Evolutionary conservation across 2,113 vertebrate species (phyloP).

Genomic region (Silurus glanis): DNA sequence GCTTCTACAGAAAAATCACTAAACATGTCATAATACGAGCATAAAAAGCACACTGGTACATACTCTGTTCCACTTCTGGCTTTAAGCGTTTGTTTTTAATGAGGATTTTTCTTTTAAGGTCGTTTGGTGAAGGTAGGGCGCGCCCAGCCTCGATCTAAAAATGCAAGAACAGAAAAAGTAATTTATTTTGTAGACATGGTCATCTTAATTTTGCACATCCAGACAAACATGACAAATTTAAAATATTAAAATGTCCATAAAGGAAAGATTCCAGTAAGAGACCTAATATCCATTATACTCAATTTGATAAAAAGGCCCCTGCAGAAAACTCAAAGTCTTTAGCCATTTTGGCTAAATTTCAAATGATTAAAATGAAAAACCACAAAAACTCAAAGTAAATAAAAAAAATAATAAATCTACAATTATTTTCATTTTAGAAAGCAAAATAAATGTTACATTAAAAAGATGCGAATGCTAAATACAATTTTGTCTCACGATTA

Average conservation of each 20-base stretch:
- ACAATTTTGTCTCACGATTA: not conserved
- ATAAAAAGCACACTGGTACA: conserved; percentile 49
- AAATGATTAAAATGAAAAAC: not conserved
- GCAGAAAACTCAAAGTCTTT: not conserved
- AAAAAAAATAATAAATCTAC: not conserved
- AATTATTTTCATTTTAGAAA: not conserved
- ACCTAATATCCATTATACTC: not conserved
- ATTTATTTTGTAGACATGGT: not conserved
- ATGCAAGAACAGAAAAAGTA: conserved; percentile 20
- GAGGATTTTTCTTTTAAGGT: conserved; percentile 96
- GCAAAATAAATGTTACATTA: not conserved
- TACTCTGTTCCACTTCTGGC: conserved; percentile 97
- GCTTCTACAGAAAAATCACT: not conserved
- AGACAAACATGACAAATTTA: not conserved
- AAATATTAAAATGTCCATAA: not conserved
- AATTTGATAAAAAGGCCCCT: not conserved
- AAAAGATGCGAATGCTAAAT: not conserved
- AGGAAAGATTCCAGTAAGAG: not conserved
- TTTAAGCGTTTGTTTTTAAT: conserved; percentile 99
- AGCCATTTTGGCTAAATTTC: not conserved
- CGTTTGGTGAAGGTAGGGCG: conserved; percentile 88
- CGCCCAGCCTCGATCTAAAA: conserved; percentile 86
- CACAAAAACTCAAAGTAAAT: not conserved
- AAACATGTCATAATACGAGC: not conserved
- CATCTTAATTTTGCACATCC: too few species aligned